Evolutionary conservation across 2,888 invertebrate genomes (phyloP), one percentile per base, ranked within the genome.

Genomic region (Gastrophysa polygoni): DNA sequence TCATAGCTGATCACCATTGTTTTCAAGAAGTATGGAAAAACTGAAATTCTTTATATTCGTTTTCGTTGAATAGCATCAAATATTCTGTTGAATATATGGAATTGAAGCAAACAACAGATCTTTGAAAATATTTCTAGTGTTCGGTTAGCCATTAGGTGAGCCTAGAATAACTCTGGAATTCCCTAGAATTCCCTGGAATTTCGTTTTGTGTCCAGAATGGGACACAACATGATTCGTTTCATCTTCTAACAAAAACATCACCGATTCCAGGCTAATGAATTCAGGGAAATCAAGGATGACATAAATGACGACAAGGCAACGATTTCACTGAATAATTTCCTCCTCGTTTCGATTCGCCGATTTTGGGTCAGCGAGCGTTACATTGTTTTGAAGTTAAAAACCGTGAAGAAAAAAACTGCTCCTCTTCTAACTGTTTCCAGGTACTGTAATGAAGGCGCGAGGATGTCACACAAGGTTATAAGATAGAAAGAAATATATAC

Each of bases 311-410:
- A 38, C 14, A 11, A 2, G 38, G 3, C 14, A 7, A 32, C 29
- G 38, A 28, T 59, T 61, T 61, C 59, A 47, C 58, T 61, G 54
- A 54, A 69, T 32, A 67, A 65, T 68, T 68, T 71, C 72, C 71
- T 55, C 61, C 59, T 57, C 49, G 59, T 71, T 73, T 71, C 68
- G 68, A 66, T 47, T 72, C 67, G 70, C 46, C 73, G 74, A 74
- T 75, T 78, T 63, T 72, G 68, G 78, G 78, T 77, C 77, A 75
- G 70, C 71, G 73, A 73, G 75, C 71, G 68, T 68, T 59, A 60
- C 59, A 73, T 75, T 74, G 73, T 75, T 73, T 24, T 65, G 56
- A 59, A 70, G 70, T 70, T 73, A 74, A 73, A 68, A 67, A 69
- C 68, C 73, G 72, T 73, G 68, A 70, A 68, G 38, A 56, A 34